Conservation (phyloP, 2,113 vertebrate species). For the Condylura cristata region DNA sequence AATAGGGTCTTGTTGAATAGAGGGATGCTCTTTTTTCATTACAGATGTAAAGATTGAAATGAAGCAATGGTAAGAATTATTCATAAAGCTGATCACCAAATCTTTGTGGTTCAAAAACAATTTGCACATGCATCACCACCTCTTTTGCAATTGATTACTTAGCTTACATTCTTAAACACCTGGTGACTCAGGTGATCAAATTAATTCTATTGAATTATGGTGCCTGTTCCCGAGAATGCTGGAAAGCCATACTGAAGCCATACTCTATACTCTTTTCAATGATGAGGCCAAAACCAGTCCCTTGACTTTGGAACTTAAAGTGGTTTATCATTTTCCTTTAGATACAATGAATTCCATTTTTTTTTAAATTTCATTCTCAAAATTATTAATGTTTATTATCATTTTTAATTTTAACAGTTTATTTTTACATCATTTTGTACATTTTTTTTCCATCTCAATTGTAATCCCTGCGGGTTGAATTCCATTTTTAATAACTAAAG, state of each 20-base stretch:
- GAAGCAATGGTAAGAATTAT: neutral
- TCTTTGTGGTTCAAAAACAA: neutral
- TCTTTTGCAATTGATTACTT: constrained; percentile 52
- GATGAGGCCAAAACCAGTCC: neutral
- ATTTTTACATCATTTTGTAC: too few species aligned
- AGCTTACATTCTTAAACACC: constrained; percentile 65
- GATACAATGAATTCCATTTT: constrained; percentile 42
- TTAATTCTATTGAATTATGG: constrained; percentile 49
- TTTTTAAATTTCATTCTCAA: too few species aligned
- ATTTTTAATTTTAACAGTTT: too few species aligned
- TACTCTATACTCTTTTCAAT: constrained; percentile 1
- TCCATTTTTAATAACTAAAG: constrained; percentile 35
- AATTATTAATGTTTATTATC: too few species aligned
- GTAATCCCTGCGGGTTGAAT: too few species aligned
- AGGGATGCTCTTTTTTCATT: neutral
- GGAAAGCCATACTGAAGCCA: neutral
- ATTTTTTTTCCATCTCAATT: too few species aligned
- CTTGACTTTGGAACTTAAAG: neutral
- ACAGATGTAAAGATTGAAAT: neutral
- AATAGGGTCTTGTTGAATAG: neutral
- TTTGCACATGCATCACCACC: neutral
- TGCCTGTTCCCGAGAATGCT: neutral
- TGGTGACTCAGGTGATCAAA: constrained; percentile 56
- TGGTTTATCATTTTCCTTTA: neutral
- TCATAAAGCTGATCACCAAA: neutral